A percentile compares a stretch with the other conserved stretches of the same genome.
Conservation (phyloP, 2,888 invertebrate genomes). For the Drosophila nr. perissopoda region DNA sequence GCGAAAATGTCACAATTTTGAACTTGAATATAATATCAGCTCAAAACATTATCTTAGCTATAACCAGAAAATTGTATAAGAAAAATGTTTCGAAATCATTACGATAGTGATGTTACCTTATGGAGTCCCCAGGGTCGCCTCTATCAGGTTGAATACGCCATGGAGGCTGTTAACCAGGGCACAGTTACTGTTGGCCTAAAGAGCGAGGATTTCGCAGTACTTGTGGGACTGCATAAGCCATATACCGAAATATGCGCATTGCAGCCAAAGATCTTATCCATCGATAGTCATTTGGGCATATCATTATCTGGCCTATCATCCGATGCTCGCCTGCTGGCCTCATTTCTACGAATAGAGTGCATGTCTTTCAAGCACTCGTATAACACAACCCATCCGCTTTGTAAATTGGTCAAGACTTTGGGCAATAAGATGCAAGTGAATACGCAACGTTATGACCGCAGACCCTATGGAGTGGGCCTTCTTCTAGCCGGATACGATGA, state of each 20-base stretch:
- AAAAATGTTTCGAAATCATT: constrained; percentile 96
- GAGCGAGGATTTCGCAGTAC: constrained; percentile 94
- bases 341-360: constrained; percentile 98
- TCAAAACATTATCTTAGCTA: neutral
- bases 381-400: constrained; percentile 93
- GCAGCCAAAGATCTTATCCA: constrained; percentile 98
- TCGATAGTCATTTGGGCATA: constrained; percentile 98
- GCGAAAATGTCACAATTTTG: neutral
- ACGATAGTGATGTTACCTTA: constrained; percentile 99
- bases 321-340: constrained; percentile 96
- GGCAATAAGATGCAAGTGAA: constrained; percentile 98
- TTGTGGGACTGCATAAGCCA: constrained; percentile 97
- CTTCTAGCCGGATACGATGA: constrained; percentile 98
- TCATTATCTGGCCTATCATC: constrained; percentile 98
- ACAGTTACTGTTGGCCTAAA: constrained; percentile 93
- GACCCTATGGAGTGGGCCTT: constrained; percentile 98
- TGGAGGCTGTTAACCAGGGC: constrained; percentile 97
- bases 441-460: constrained; percentile 98
- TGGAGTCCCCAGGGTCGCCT: constrained; percentile 99
- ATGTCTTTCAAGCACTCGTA: constrained; percentile 96
- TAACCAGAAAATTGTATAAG: neutral
- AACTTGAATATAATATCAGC: neutral
- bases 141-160: constrained; percentile 99
- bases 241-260: constrained; percentile 98
- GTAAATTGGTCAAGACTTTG: constrained; percentile 92